Percentiles rank a stretch among this genome's conserved stretches.
phyloP scores from a whole-genome alignment of 1,140 invertebrate genomes.

The Sesamia nonagrioides region DNA sequence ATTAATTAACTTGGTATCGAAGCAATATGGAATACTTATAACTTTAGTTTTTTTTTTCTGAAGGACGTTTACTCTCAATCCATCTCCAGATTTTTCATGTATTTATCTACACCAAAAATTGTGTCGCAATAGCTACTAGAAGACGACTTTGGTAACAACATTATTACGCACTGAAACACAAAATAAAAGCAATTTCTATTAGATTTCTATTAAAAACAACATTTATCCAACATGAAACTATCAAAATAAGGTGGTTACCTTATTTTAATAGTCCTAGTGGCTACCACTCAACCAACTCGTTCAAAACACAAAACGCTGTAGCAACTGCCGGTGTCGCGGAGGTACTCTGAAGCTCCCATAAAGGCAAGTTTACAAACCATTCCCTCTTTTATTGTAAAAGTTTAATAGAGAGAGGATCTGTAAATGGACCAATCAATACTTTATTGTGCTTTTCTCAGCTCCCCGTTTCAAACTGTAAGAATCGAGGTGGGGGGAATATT shows the following conservation, averaged over 20 bases:
- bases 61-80: too few species aligned
- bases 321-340: background rate
- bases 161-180: too few species aligned
- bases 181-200: too few species aligned
- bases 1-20: too few species aligned
- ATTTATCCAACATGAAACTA: background rate
- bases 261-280: too few species aligned
- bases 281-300: slow-evolving; percentile 19
- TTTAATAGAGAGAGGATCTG: slow-evolving; percentile 65
- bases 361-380: slow-evolving; percentile 58
- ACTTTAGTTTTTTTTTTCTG: too few species aligned
- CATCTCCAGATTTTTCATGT: too few species aligned
- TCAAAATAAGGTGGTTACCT: background rate
- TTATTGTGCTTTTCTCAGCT: slow-evolving; percentile 60
- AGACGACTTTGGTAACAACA: too few species aligned
- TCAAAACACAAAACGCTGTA: slow-evolving; percentile 4
- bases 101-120: too few species aligned
- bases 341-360: slow-evolving; percentile 32
- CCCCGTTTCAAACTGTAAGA: slow-evolving; percentile 52
- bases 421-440: slow-evolving; percentile 68
- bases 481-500: slow-evolving; percentile 43
- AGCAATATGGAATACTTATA: too few species aligned
- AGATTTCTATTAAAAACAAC: background rate
- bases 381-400: slow-evolving; percentile 65
- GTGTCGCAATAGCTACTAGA: too few species aligned